phyloP scores from a whole-genome alignment of 2,888 invertebrate species.

The Syrphus vitripennis region DNA sequence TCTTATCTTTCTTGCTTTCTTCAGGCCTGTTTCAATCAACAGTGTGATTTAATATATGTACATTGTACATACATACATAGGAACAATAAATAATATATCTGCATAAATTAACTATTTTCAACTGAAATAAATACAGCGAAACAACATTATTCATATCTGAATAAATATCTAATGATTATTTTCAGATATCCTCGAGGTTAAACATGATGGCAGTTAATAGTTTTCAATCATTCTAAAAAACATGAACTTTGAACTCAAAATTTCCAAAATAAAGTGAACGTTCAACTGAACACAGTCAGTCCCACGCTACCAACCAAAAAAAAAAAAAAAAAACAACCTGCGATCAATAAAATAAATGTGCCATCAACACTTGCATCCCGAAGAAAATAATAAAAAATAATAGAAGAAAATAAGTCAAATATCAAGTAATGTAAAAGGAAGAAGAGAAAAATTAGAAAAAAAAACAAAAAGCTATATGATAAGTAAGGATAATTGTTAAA shows the following conservation, averaged over 20 bases:
- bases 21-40: too few relatives aligned
- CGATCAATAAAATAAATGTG: slow-evolving; percentile 61
- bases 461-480: slow-evolving; percentile 38
- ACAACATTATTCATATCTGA: neutral
- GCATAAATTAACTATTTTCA: too few relatives aligned
- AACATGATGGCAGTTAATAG: slow-evolving; percentile 35
- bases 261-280: slow-evolving; percentile 7
- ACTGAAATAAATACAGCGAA: neutral
- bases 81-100: too few relatives aligned
- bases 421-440: slow-evolving; percentile 51
- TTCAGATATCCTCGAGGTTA: slow-evolving; percentile 33
- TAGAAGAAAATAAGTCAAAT: slow-evolving; percentile 45
- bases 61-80: too few relatives aligned
- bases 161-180: neutral
- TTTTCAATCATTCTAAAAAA: slow-evolving; percentile 21
- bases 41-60: too few relatives aligned
- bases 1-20: too few relatives aligned
- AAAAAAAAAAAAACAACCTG: slow-evolving; percentile 46
- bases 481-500: slow-evolving; percentile 44
- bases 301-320: slow-evolving; percentile 52
- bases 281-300: slow-evolving; percentile 33
- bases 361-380: slow-evolving; percentile 55
- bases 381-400: slow-evolving; percentile 34
- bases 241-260: slow-evolving; percentile 7
- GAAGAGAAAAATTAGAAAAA: neutral